A percentile compares a stretch with the other conserved stretches of the same genome.
Evolutionary conservation across 92 coral and sea anemone genomes (phyloP).

Genomic region (Siderastrea siderea): DNA sequence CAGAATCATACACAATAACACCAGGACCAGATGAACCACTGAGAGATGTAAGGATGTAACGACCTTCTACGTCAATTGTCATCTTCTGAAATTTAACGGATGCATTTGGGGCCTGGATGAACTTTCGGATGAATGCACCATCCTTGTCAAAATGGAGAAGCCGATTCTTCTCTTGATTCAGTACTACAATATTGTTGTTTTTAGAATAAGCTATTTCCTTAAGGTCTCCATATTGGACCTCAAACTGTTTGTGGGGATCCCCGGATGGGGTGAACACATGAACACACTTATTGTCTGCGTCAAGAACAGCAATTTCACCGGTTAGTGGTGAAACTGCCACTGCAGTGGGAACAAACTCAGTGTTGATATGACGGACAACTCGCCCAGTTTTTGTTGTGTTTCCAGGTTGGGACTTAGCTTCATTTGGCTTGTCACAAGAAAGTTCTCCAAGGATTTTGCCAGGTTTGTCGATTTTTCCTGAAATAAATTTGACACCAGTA

Average conservation of each 20-base stretch:
- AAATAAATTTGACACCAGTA: not conserved
- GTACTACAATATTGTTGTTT: constrained; percentile 34
- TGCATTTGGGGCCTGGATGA: constrained; percentile 36
- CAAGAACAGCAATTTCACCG: constrained; percentile 48
- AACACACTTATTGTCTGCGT: constrained; percentile 35
- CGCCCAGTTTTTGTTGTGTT: not conserved
- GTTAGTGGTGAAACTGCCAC: constrained; percentile 26
- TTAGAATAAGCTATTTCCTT: constrained; percentile 34
- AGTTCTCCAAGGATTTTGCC: constrained; percentile 28
- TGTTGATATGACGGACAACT: constrained; percentile 26
- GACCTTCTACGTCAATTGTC: constrained; percentile 26
- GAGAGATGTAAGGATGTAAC: constrained; percentile 21
- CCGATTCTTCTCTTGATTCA: constrained; percentile 40
- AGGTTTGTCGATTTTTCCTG: constrained; percentile 2
- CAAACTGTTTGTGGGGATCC: constrained; percentile 29
- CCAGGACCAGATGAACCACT: constrained; percentile 29
- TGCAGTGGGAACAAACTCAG: constrained; percentile 32
- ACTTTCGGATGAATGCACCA: constrained; percentile 35
- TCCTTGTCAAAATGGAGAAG: constrained; percentile 42
- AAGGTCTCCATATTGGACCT: constrained; percentile 37
- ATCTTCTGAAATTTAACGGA: constrained; percentile 36
- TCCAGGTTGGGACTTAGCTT: not conserved
- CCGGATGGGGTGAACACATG: constrained; percentile 32
- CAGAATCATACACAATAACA: constrained; percentile 24
- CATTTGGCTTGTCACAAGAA: not conserved